A percentile compares a stretch with the other conserved stretches of the same genome.
These are phyloP conservation scores for Deroplatys truncata DNA, from an alignment of 2,888 invertebrate species.

Conservation along the genomic window DNA sequence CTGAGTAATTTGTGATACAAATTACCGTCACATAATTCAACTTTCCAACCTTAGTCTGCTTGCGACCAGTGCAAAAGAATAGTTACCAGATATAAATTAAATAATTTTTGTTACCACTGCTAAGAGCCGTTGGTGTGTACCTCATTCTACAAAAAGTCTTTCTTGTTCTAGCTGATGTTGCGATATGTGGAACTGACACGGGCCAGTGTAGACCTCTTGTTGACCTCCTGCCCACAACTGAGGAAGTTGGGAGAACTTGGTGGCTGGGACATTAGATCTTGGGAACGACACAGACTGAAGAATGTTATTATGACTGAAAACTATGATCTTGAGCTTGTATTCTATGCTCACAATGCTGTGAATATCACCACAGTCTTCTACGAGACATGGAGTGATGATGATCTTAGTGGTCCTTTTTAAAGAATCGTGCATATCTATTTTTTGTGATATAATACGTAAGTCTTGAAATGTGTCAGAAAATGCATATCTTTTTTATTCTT, in stretches of 20 bases:
- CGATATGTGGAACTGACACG: conserved; percentile 23
- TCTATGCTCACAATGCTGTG: conserved; percentile 12
- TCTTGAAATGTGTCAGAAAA: background rate
- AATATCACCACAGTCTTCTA: conserved; percentile 18
- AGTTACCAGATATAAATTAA: no score
- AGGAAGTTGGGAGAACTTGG: conserved; percentile 26
- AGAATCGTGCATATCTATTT: background rate
- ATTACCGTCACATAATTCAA: no score
- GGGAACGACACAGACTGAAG: conserved; percentile 25
- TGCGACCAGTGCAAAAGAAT: no score
- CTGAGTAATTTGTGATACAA: no score
- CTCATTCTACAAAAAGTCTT: background rate
- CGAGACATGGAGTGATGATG: background rate
- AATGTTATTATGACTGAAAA: conserved; percentile 20
- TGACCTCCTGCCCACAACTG: conserved; percentile 21
- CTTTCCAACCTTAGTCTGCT: no score
- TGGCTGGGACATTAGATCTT: conserved; percentile 28
- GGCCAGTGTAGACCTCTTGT: conserved; percentile 22
- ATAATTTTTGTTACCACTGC: no score
- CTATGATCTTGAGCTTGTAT: conserved; percentile 18
- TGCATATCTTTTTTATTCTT: background rate
- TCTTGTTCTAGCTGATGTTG: conserved; percentile 20
- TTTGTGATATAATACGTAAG: background rate
- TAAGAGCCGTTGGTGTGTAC: no score
- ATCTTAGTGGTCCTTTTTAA: background rate